A percentile compares a stretch with the other conserved stretches of the same genome.
Evolutionary conservation across 2,113 vertebrate species (phyloP).

Genomic region (Acanthochromis polyacanthus): DNA sequence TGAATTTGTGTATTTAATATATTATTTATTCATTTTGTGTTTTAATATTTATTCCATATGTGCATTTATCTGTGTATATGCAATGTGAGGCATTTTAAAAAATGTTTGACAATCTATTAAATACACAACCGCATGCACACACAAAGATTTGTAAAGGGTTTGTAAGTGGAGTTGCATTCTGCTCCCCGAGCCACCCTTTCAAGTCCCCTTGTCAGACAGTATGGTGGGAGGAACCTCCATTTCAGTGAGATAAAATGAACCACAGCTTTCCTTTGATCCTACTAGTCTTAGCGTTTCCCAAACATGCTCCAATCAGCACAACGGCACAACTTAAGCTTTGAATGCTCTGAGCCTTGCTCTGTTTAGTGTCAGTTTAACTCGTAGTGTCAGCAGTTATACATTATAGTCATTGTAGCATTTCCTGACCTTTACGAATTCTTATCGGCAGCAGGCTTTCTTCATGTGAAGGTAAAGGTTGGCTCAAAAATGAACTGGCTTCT

Average conservation of each 20-base stretch:
- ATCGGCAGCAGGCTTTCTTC: conserved; percentile 23
- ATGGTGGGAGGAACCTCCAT: conserved; percentile 52
- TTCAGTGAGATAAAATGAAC: conserved; percentile 61
- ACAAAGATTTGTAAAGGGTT: conserved; percentile 18
- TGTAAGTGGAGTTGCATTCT: conserved; percentile 20
- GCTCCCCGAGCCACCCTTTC: conserved; percentile 48
- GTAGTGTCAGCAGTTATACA: conserved; percentile 55
- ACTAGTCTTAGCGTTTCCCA: conserved; percentile 52
- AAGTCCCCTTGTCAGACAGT: conserved; percentile 34
- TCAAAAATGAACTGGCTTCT: conserved; percentile 15
- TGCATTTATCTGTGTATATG: too few species aligned
- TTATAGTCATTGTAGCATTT: conserved; percentile 48
- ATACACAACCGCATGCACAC: not conserved
- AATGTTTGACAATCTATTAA: not conserved
- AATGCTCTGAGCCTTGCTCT: conserved; percentile 48
- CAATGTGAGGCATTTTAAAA: too few species aligned
- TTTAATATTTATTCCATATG: too few species aligned
- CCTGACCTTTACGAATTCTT: conserved; percentile 30
- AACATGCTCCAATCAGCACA: conserved; percentile 65
- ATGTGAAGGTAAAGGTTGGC: not conserved
- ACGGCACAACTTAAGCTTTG: conserved; percentile 44
- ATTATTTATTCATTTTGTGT: too few species aligned
- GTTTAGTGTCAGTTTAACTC: conserved; percentile 60
- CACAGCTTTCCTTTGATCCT: conserved; percentile 66
- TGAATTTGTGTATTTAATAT: too few species aligned